Conservation (phyloP, 2,797 vertebrate species). For the Anomalospiza imberbis region DNA sequence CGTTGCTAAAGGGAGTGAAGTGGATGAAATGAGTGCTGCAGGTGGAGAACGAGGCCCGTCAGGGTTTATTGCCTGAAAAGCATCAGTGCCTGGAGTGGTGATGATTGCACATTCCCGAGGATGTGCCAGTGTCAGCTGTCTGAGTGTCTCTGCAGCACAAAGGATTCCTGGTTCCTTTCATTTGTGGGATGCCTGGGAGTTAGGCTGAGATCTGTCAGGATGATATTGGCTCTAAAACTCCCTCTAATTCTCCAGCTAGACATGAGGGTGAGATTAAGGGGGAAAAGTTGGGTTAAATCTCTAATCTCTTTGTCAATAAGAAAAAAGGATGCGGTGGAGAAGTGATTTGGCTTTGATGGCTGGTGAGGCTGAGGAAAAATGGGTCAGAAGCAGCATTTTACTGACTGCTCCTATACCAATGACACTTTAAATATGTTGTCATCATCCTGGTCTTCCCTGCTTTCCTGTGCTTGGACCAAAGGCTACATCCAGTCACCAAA, state of each 20-base stretch:
- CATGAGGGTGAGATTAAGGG: not conserved
- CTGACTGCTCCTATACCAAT: accelerated
- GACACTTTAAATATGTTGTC: not conserved
- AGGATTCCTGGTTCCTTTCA: not conserved
- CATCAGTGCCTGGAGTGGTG: not conserved
- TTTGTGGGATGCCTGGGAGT: not conserved
- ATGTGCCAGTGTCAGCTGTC: conserved; percentile 9
- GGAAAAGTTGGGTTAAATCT: not conserved
- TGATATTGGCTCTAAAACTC: not conserved
- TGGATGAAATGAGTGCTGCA: conserved; percentile 37
- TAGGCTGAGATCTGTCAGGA: not conserved
- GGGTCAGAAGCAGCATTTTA: not conserved
- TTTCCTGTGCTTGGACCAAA: not conserved
- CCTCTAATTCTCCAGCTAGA: not conserved
- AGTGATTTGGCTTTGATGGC: not conserved
- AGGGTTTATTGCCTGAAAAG: conserved; percentile 32
- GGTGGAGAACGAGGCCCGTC: conserved; percentile 34
- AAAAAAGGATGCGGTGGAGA: not conserved
- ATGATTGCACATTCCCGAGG: not conserved
- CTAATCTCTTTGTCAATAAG: not conserved
- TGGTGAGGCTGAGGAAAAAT: not conserved
- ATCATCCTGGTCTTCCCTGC: not conserved
- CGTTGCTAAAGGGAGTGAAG: not conserved
- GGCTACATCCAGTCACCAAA: not conserved
- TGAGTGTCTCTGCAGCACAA: not conserved